These are phyloP conservation scores for Matsumyia berberina DNA, from an alignment of 2,888 invertebrate species.

Conservation along the genomic window DNA sequence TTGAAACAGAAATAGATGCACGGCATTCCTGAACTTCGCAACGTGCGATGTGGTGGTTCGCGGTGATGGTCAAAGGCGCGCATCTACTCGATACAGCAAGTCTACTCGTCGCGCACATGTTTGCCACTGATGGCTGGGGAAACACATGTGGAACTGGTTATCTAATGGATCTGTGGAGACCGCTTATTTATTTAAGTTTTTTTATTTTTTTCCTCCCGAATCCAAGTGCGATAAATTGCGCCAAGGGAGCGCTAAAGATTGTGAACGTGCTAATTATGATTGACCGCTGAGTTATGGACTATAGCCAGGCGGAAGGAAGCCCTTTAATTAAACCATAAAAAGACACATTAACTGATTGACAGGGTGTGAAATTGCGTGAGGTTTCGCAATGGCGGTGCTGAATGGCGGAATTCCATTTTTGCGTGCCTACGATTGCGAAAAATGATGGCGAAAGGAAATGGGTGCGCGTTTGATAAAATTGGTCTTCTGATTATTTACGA, in stretches of 20 bases:
- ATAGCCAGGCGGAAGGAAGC: conserved; percentile 36
- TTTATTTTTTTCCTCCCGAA: not conserved
- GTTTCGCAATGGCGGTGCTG: conserved; percentile 20
- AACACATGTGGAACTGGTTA: conserved; percentile 39
- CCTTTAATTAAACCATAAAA: conserved; percentile 46
- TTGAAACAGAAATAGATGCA: conserved; percentile 56
- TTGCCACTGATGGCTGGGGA: conserved; percentile 27
- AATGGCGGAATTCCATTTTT: conserved; percentile 7
- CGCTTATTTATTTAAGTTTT: not conserved
- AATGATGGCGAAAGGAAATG: conserved; percentile 34
- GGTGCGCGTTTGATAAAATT: conserved; percentile 19
- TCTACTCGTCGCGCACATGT: conserved; percentile 33
- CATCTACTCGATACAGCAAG: not conserved
- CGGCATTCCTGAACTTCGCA: conserved; percentile 47
- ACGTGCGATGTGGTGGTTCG: conserved; percentile 15
- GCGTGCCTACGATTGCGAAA: conserved; percentile 45
- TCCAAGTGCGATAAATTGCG: conserved; percentile 6
- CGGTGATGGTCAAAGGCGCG: conserved; percentile 65
- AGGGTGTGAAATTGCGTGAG: conserved; percentile 68
- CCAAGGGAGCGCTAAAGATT: not conserved
- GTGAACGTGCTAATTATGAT: conserved; percentile 38
- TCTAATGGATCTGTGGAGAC: conserved; percentile 29
- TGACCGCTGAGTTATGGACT: conserved; percentile 27
- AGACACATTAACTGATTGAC: conserved; percentile 53
- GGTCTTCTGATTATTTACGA: conserved; percentile 16